These are phyloP conservation scores for Pollachius pollachius DNA, from an alignment of 2,113 vertebrate species.

Conservation along the genomic window DNA sequence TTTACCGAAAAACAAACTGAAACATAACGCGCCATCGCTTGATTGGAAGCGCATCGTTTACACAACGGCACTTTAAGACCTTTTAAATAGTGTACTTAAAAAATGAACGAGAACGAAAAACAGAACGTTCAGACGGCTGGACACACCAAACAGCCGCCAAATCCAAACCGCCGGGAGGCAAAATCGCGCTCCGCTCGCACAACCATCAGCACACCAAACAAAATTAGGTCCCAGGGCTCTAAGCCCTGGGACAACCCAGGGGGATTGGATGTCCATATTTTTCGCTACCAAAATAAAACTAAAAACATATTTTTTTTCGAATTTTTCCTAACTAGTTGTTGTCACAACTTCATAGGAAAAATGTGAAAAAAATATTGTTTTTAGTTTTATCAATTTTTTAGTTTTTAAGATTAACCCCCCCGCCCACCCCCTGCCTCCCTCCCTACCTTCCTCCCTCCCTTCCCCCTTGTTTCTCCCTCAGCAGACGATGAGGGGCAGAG, in stretches of 20 bases:
- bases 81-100: conserved; percentile 21
- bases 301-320: too few relatives aligned
- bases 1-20: background rate
- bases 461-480: conserved; percentile 36
- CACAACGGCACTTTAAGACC: conserved; percentile 41
- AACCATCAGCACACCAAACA: too few relatives aligned
- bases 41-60: background rate
- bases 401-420: conserved; percentile 17
- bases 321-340: too few relatives aligned
- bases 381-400: too few relatives aligned
- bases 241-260: background rate
- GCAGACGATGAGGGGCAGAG: conserved; percentile 62
- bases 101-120: background rate
- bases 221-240: too few relatives aligned
- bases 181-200: too few relatives aligned
- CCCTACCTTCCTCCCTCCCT: background rate
- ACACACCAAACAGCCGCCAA: too few relatives aligned
- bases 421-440: background rate
- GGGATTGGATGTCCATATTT: too few relatives aligned
- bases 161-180: too few relatives aligned
- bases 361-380: too few relatives aligned
- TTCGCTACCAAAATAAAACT: background rate
- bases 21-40: background rate
- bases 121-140: too few relatives aligned
- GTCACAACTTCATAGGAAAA: too few relatives aligned